Evolutionary conservation across 2,113 vertebrate genomes (phyloP).

Genomic region (Lota lota): DNA sequence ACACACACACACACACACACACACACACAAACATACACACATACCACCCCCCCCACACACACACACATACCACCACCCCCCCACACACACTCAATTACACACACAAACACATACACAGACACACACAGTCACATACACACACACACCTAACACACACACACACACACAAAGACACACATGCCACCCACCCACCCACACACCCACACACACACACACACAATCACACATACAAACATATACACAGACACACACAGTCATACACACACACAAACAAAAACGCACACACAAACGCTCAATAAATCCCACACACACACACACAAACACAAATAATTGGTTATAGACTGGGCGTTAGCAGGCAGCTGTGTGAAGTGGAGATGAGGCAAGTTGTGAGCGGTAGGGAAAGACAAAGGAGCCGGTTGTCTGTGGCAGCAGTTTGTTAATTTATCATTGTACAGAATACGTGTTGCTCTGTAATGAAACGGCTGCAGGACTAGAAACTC

Average conservation of each 20-base stretch:
- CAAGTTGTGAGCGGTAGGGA: slow-evolving; percentile 24
- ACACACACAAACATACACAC: too few species aligned
- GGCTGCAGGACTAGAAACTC: slow-evolving; percentile 54
- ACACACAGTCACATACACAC: too few species aligned
- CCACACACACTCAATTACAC: too few species aligned
- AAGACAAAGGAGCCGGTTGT: slow-evolving; percentile 36
- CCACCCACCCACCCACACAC: too few species aligned
- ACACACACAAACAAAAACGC: neutral
- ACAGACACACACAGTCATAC: too few species aligned
- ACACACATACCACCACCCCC: too few species aligned
- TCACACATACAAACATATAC: neutral
- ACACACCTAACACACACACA: too few species aligned
- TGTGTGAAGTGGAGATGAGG: slow-evolving; percentile 22
- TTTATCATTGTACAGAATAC: slow-evolving; percentile 56
- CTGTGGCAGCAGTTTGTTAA: slow-evolving; percentile 48
- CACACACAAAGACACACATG: too few species aligned
- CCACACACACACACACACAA: too few species aligned
- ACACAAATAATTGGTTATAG: neutral
- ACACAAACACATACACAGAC: too few species aligned
- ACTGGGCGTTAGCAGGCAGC: slow-evolving; percentile 31
- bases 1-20: too few species aligned
- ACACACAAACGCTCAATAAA: neutral
- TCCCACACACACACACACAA: neutral
- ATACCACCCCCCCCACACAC: too few species aligned
- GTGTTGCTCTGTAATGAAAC: slow-evolving; percentile 62